Base-by-base conservation (phyloP, 2,888 invertebrate genomes). In the Barypeithes pellucidus region DNA sequence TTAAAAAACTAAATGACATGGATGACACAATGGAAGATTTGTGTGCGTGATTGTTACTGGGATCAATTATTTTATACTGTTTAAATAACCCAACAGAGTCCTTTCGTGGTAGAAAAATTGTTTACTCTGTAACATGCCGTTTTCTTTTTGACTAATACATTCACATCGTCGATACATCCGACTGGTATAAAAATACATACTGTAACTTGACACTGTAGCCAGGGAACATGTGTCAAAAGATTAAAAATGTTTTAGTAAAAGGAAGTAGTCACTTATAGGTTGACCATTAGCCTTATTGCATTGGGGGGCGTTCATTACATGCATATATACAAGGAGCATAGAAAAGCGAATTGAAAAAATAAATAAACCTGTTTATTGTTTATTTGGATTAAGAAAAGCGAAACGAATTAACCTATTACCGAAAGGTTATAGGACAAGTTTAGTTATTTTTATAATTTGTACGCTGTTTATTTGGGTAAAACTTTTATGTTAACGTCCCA, bases 181-280 rank as follows among this genome's bases (percentile, higher is more conserved):
- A 29, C 61, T 61, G 45, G 45, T 63, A 63, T 63, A 63, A 63
- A 62, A 62, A 63, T 43, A 67, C 43, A 60, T 39, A 29, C 29
- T 24, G 45, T 59, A 67, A 59, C 60, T 47, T 59, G 60, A 67
- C 50, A 65, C 63, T 29, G n/a, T 33, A 54, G 33, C 14, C 18
- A 50, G 67, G 50, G 66, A 67, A 67, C 67, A 67, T 67, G 59
- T 67, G 67, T 67, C 60, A 45, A 47, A 60, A 67, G 67, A 60
- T 67, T 67, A 36, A 67, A 60, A 67, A 60, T 47, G 59, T 67
- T 67, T 67, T 29, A 43, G 36, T 18, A 20, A 67, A 45, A 67
- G 67, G 60, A 59, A 60, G 47, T 33, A 67, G 45, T 47, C 59
- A 65, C 65, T 65, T 65, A 62, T 47, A 33, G 52, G 52, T 50